These are phyloP conservation scores for silkworm (Bombyx mori) DNA, from an alignment of 1,140 invertebrate species.

Conservation along the genomic window DNA sequence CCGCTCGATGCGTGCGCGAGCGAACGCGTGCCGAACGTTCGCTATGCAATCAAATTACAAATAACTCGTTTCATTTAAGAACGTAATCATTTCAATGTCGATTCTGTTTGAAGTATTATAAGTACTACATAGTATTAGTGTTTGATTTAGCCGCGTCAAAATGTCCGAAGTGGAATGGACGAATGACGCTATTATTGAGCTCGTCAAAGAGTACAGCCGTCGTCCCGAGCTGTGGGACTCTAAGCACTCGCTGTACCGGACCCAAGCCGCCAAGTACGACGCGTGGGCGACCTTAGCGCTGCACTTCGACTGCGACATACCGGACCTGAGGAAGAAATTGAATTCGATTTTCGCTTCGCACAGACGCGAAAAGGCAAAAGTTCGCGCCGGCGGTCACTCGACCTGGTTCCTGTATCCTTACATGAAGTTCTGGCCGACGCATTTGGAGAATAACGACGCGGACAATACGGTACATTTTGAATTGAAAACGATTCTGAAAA, in stretches of 20 bases:
- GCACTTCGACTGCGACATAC: conserved; percentile 43
- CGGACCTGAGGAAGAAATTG: conserved; percentile 48
- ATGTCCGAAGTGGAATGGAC: conserved; percentile 45
- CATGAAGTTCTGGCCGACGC: conserved; percentile 44
- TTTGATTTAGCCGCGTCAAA: background rate
- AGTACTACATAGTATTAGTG: too few species aligned
- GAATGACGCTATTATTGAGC: conserved; percentile 29
- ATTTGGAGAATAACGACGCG: conserved; percentile 21
- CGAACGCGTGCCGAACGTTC: conserved; percentile 28
- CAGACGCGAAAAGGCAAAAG: conserved; percentile 46
- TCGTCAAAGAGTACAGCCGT: conserved; percentile 39
- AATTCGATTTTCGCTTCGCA: conserved; percentile 58
- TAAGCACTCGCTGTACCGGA: conserved; percentile 30
- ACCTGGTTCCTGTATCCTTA: conserved; percentile 51
- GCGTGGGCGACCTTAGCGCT: conserved; percentile 45
- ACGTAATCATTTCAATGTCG: conserved; percentile 8
- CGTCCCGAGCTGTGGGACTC: conserved; percentile 45
- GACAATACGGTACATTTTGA: background rate
- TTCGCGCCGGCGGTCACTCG: conserved; percentile 32
- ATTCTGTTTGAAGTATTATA: too few species aligned
- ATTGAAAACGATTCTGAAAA: background rate
- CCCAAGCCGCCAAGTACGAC: conserved; percentile 44
- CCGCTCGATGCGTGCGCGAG: conserved; percentile 25
- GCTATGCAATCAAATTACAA: conserved; percentile 5
- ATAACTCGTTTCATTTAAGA: background rate